Evolutionary conservation across 1,140 invertebrate species (phyloP), one percentile per base, ranked within the genome.

Genomic region (Drosophila seguyi): DNA sequence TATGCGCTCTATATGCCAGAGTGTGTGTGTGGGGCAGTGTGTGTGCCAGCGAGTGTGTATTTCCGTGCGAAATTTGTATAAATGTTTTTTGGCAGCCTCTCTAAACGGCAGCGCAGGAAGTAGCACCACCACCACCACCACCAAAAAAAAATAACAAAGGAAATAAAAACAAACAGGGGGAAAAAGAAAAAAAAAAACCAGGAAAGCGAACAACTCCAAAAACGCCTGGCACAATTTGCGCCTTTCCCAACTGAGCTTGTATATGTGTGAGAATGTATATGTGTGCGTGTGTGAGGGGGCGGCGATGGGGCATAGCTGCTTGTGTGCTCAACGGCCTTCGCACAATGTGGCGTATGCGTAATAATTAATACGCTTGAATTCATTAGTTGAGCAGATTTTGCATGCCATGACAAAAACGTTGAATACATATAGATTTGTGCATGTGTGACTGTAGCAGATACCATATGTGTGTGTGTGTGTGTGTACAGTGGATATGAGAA

Each of bases 341-440:
- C 75, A 88, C 85, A 85, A 81, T 79, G 77, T 90, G 85, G 85
- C 85, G 85, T 88, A 90, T 88, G 85, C 85, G 85, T 88, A 88
- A 88, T 88, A 88, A 90, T 88, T 90, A 90, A 88, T 88, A 90
- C 85, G 85, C 85, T 90, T 88, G 85, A 90, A 90, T 88, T 88
- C 85, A 90, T 90, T 90, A 88, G 85, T 90, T 88, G 80, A 81
- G 84, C 84, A 81, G 85, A 88, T 88, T 88, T 84, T 90, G 75
- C 83, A 88, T 88, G 79, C 66, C 79, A 83, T 47, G 68, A 75
- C 85, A 68, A 85, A 85, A 58, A 75, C 72, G 65, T 22, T 56
- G 47, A 56, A 56, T 68, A 42, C 27, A 48, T 42, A 41, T 57
- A 25, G 25, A 53, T 34, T 22, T 52, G 22, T 47, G 29, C 48